Evolutionary conservation across 2,797 vertebrate genomes (phyloP).

Genomic region (Spheniscus humboldti): DNA sequence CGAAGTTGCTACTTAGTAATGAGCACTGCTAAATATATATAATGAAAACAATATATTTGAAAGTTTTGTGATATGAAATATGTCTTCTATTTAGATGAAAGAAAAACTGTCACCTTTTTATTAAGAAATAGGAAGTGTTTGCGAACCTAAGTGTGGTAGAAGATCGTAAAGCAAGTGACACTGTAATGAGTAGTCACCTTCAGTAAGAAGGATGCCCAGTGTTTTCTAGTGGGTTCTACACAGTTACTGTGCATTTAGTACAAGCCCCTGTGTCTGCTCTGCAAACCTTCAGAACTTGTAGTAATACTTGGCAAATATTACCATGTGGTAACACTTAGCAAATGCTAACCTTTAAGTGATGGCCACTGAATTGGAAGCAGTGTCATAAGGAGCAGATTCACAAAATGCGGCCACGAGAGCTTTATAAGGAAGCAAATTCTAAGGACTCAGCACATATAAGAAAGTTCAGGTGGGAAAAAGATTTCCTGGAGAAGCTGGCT

Average conservation of each 20-base stretch:
- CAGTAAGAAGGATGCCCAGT: background rate
- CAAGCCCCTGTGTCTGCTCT: background rate
- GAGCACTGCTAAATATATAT: background rate
- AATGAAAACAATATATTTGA: background rate
- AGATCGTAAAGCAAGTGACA: background rate
- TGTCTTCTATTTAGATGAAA: background rate
- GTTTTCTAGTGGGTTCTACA: background rate
- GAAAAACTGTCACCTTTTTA: background rate
- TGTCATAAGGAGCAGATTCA: background rate
- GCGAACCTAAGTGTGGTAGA: background rate
- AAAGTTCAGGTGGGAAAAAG: background rate
- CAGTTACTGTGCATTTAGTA: background rate
- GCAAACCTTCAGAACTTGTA: background rate
- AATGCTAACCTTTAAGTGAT: background rate
- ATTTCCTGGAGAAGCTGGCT: background rate
- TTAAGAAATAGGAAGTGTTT: background rate
- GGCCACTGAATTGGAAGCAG: background rate
- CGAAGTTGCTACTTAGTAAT: background rate
- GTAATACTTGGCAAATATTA: background rate
- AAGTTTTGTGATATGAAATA: background rate
- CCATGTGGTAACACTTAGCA: background rate
- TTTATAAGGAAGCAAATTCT: background rate
- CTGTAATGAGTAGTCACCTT: background rate
- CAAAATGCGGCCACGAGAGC: rapidly evolving
- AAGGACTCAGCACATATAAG: background rate